Evolutionary conservation across 2,888 invertebrate species (phyloP).

Genomic region (Paralinhomoeus sp.): DNA sequence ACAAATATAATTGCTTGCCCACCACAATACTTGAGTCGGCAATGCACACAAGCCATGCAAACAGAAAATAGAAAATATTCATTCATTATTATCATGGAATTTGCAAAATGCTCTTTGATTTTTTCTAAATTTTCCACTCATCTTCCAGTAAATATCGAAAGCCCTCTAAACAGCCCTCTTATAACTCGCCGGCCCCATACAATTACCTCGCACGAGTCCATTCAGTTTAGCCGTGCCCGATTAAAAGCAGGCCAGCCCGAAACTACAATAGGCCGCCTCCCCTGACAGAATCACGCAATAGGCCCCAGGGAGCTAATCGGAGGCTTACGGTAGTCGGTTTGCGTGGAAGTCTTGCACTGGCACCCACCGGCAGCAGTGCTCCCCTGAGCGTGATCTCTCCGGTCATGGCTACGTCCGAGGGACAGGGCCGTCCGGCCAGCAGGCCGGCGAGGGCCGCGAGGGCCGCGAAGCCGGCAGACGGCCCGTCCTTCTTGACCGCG

Average conservation of each 20-base stretch:
- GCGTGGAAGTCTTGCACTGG: not conserved
- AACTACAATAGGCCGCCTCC: not conserved
- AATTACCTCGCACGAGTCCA: too few species aligned
- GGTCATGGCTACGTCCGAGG: constrained; percentile 36
- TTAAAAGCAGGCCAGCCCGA: not conserved
- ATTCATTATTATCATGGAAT: too few species aligned
- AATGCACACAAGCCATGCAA: too few species aligned
- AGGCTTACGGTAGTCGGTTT: not conserved
- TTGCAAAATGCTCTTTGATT: too few species aligned
- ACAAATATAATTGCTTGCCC: too few species aligned
- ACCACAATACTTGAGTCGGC: too few species aligned
- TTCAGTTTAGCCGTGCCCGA: too few species aligned
- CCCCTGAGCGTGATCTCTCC: constrained; percentile 38
- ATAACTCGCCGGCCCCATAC: too few species aligned
- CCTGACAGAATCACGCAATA: not conserved
- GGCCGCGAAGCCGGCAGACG: constrained; percentile 38
- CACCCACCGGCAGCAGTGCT: constrained; percentile 32
- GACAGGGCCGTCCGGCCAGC: constrained; percentile 31
- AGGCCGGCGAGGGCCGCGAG: constrained; percentile 35
- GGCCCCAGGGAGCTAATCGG: not conserved
- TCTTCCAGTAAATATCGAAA: too few species aligned
- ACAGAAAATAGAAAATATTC: too few species aligned
- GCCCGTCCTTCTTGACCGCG: constrained; percentile 38
- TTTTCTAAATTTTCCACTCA: too few species aligned
- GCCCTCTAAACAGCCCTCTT: too few species aligned